Conservation (phyloP, 2,113 vertebrate genomes). For the Megalops atlanticus region DNA sequence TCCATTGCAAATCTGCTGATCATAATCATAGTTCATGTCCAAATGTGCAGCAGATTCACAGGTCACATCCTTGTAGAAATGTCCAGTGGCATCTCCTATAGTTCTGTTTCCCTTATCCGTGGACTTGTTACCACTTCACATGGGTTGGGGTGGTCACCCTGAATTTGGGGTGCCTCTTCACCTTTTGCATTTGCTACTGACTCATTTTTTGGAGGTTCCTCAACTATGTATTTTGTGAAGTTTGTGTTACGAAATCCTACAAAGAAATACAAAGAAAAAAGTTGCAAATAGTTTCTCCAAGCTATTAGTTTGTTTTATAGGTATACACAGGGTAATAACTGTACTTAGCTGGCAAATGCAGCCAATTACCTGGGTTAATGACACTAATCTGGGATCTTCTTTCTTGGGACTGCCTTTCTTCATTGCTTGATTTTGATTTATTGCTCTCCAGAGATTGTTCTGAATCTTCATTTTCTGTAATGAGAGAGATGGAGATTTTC, state of each 20-base stretch:
- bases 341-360: background rate
- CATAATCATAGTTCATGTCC: background rate
- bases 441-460: constrained; percentile 81
- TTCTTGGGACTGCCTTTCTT: constrained; percentile 71
- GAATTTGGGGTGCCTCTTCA: constrained; percentile 24
- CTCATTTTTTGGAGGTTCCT: constrained; percentile 46
- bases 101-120: constrained; percentile 64
- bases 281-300: background rate
- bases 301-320: too few species aligned
- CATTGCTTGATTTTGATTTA: constrained; percentile 81
- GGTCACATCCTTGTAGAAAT: background rate
- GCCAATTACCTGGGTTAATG: background rate
- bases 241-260: constrained; percentile 65
- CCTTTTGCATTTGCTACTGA: background rate
- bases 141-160: constrained; percentile 47
- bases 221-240: constrained; percentile 67
- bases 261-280: constrained; percentile 24
- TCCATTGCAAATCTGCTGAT: background rate
- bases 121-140: background rate
- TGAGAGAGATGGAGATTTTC: constrained; percentile 42
- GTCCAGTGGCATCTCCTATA: constrained; percentile 39
- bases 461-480: constrained; percentile 84
- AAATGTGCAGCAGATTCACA: background rate
- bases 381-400: constrained; percentile 67
- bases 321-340: too few species aligned